A percentile compares a stretch with the other conserved stretches of the same genome.
Evolutionary conservation across 2,888 invertebrate genomes (phyloP).

Genomic region (Platycheirus albimanus): DNA sequence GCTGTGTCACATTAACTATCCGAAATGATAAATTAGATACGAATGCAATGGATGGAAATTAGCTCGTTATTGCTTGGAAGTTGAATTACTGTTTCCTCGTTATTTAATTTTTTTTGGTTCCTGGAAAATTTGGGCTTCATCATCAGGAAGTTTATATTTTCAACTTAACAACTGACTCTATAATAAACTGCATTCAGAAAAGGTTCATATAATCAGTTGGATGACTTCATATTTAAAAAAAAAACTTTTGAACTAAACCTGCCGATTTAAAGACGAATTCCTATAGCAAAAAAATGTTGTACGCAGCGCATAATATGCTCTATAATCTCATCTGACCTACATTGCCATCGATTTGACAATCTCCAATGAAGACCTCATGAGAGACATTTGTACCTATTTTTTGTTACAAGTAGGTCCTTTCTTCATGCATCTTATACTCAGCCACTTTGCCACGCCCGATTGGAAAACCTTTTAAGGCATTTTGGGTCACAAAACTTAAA

Average conservation of each 20-base stretch:
- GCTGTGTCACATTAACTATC: slow-evolving; percentile 39
- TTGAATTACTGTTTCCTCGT: no score
- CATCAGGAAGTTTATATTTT: no score
- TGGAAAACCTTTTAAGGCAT: slow-evolving; percentile 49
- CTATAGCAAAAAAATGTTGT: neutral
- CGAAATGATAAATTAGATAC: slow-evolving; percentile 7
- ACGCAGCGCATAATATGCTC: neutral
- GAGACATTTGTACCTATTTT: slow-evolving; percentile 1
- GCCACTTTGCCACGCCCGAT: slow-evolving; percentile 58
- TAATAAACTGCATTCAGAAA: no score
- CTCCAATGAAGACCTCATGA: neutral
- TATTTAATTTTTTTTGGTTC: no score
- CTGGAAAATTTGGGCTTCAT: no score
- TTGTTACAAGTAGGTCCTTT: slow-evolving; percentile 1
- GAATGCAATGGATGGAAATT: neutral
- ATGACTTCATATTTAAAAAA: no score
- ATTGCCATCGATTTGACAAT: slow-evolving; percentile 19
- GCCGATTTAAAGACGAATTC: neutral
- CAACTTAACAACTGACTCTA: no score
- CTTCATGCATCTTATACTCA: slow-evolving; percentile 14
- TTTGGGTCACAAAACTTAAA: slow-evolving; percentile 49
- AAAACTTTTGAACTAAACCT: no score
- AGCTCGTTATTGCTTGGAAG: no score
- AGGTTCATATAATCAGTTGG: no score
- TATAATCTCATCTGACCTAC: slow-evolving; percentile 3